A percentile compares a stretch with the other conserved stretches of the same genome.
phyloP scores from a whole-genome alignment of 2,888 invertebrate species.

The Drosophila nigricruria region DNA sequence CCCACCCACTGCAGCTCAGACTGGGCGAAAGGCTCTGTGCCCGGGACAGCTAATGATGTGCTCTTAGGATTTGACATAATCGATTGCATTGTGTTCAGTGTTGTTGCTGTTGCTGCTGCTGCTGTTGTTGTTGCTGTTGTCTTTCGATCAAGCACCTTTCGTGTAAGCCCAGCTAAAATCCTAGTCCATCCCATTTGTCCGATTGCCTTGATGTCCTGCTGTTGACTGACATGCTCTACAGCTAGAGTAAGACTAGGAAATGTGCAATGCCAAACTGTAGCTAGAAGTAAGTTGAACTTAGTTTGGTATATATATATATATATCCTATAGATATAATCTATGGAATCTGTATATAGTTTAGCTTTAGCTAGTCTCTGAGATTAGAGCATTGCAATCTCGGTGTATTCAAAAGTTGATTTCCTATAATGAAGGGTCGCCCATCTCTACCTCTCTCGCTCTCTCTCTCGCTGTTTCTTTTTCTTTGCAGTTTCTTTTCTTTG shows the following conservation, averaged over 20 bases:
- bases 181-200: slow-evolving; percentile 8
- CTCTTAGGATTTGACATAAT: slow-evolving; percentile 65
- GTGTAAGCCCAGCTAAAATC: slow-evolving; percentile 32
- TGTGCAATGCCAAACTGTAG: not conserved
- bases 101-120: slow-evolving; percentile 20
- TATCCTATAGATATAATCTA: not conserved
- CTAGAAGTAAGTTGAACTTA: too few species aligned
- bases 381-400: slow-evolving; percentile 44
- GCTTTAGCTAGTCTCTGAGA: not conserved
- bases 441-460: not conserved
- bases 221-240: slow-evolving; percentile 17
- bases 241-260: not conserved
- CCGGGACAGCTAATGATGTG: slow-evolving; percentile 56
- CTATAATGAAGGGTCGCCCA: slow-evolving; percentile 9
- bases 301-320: not conserved
- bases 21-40: slow-evolving; percentile 19
- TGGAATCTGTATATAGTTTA: not conserved
- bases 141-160: slow-evolving; percentile 56
- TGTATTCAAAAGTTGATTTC: slow-evolving; percentile 25
- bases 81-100: slow-evolving; percentile 53
- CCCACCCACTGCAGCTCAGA: slow-evolving; percentile 3
- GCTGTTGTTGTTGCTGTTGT: slow-evolving; percentile 39
- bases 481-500: slow-evolving; percentile 5
- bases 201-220: slow-evolving; percentile 20
- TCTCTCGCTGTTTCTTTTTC: slow-evolving; percentile 7